Base-by-base conservation (phyloP, 2,888 invertebrate genomes). In the Synanthedon myopaeformis region DNA sequence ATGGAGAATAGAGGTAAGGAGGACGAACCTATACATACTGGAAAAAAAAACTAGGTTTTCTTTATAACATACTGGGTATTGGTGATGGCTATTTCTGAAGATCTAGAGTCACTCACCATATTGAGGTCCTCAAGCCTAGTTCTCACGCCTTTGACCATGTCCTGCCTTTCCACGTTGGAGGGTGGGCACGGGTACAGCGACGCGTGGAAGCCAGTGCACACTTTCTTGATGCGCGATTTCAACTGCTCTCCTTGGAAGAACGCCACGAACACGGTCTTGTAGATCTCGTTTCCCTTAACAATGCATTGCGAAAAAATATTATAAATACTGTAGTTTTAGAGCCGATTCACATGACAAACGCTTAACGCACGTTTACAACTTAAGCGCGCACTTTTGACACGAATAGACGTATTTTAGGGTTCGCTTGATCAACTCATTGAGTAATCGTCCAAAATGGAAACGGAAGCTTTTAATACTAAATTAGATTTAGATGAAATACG, bases 191-290 rank as follows among this genome's bases (percentile, higher is more conserved):
- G 96, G 84, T 97, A 97, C 58, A 97, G 86, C 3, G 96, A 95
- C 3, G 97, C 97, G 66, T 96, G 94, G 84, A 96, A 97, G 1
- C 97, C 97, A 61, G 95, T 93, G 86, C 96, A 97, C 50, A 97
- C 96, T 81, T 97, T 97, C 88, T 95, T 96, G 58, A 97, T 96
- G 61, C 96, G 91, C 0, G 92, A 91, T 83, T 96, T 96, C 54
- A 97, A 88, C 70, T 96, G 96, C 65, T 97, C 96, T 51, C 97
- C 97, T 94, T 97, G 94, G 89, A 94, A 94, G 89, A 94, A 94
- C 41, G 93, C 93, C 55, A 93, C 93, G 88, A 98, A 97, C 49
- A 96, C 97, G 2, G 94, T 93, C 85, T 97, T 97, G 89, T 92
- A 92, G 59, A 96, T 93, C 69, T 93, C 91, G 70, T 95, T 95